A percentile compares a stretch with the other conserved stretches of the same genome.
These are phyloP conservation scores for Typhlomys cinereus DNA, from an alignment of 2,113 vertebrate genomes.

Conservation along the genomic window DNA sequence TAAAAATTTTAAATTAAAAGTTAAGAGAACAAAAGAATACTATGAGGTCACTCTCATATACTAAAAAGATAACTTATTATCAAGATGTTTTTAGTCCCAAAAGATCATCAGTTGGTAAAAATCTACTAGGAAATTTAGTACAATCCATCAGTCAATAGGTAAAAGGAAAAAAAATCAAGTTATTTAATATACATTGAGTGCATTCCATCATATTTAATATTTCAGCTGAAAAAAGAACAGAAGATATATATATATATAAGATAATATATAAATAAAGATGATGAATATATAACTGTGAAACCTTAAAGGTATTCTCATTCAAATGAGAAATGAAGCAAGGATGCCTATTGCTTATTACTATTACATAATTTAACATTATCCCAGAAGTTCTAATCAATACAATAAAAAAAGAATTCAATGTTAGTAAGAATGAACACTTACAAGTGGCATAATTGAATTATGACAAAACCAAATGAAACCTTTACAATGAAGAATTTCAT, in stretches of 20 bases:
- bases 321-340: slow-evolving; percentile 54
- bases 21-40: neutral
- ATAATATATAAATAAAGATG: neutral
- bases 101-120: slow-evolving; percentile 28
- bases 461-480: slow-evolving; percentile 47
- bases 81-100: neutral
- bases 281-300: slow-evolving; percentile 44
- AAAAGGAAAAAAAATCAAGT: slow-evolving; percentile 28
- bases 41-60: neutral
- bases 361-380: slow-evolving; percentile 50
- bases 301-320: slow-evolving; percentile 21
- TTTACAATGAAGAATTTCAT: slow-evolving; percentile 46
- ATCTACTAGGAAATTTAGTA: slow-evolving; percentile 43
- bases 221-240: neutral
- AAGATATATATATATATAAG: too few species aligned
- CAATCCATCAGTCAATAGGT: slow-evolving; percentile 2
- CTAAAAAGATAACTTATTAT: slow-evolving; percentile 11
- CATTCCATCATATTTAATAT: slow-evolving; percentile 29
- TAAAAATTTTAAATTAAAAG: too few species aligned
- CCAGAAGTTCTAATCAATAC: neutral
- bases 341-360: neutral
- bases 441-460: slow-evolving; percentile 2
- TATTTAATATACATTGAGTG: neutral
- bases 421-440: slow-evolving; percentile 35
- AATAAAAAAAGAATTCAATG: slow-evolving; percentile 26